phyloP scores from a whole-genome alignment of 2,888 invertebrate genomes.

The Caprella mutica region DNA sequence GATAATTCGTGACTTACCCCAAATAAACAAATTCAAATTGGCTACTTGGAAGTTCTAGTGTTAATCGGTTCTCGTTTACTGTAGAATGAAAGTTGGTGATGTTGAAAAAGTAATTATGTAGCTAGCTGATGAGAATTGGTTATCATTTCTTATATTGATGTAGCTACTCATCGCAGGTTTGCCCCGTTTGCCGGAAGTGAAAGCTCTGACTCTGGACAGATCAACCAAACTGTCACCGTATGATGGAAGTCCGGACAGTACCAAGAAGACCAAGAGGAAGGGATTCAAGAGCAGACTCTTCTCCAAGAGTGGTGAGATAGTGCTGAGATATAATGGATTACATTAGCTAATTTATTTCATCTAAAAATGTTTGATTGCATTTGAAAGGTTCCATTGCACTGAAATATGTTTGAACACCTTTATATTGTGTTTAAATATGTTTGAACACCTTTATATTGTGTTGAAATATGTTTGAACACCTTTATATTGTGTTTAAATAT shows the following conservation, averaged over 20 bases:
- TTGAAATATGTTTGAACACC: no score
- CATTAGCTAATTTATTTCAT: no score
- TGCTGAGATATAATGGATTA: no score
- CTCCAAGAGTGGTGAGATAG: constrained; percentile 12
- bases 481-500: no score
- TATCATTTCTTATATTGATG: neutral
- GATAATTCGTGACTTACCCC: no score
- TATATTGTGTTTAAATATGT: no score
- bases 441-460: no score
- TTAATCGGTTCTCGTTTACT: neutral
- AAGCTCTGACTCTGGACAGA: constrained; percentile 24
- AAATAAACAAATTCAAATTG: no score
- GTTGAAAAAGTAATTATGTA: neutral
- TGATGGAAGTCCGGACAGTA: constrained; percentile 15
- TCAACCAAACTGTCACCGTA: constrained; percentile 4
- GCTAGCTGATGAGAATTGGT: neutral
- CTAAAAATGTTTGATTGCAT: no score
- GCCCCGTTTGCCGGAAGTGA: constrained; percentile 29
- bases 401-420: no score
- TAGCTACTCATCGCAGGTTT: neutral
- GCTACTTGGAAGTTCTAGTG: no score
- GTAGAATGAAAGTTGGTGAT: neutral
- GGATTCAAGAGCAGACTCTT: constrained; percentile 26
- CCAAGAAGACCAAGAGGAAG: constrained; percentile 22
- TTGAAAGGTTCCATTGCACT: no score